Evolutionary conservation across 2,888 invertebrate genomes (phyloP).

Genomic region (Pristionchus japonicus): DNA sequence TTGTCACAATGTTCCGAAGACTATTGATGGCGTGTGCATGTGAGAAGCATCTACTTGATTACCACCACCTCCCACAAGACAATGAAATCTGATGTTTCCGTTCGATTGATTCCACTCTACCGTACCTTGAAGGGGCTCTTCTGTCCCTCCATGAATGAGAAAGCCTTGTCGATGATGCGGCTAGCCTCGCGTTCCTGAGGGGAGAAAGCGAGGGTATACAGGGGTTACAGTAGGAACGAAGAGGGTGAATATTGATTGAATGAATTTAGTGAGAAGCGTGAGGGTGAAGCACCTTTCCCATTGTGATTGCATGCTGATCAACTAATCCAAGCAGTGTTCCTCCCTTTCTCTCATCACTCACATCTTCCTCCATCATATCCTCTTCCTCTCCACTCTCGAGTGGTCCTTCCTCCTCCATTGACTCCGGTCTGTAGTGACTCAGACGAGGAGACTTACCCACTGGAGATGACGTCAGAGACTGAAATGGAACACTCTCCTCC

Average conservation of each 20-base stretch:
- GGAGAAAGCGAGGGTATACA: background rate
- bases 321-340: background rate
- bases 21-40: background rate
- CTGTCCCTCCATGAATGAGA: slow-evolving; percentile 59
- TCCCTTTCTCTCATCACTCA: too few species aligned
- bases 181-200: slow-evolving; percentile 51
- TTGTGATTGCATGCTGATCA: slow-evolving; percentile 16
- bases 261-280: background rate
- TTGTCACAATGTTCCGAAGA: background rate
- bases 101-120: background rate
- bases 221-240: slow-evolving; percentile 10
- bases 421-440: background rate
- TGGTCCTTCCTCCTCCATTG: slow-evolving; percentile 39
- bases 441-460: slow-evolving; percentile 47
- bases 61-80: background rate
- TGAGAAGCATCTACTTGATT: background rate
- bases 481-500: background rate
- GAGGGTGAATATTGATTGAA: background rate
- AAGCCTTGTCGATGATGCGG: slow-evolving; percentile 60
- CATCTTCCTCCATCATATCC: slow-evolving; percentile 43
- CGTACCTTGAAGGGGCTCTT: slow-evolving; percentile 43
- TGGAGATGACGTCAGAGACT: slow-evolving; percentile 47
- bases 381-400: slow-evolving; percentile 41
- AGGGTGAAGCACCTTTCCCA: background rate
- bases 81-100: background rate